Percentiles rank a stretch among this genome's conserved stretches.
Conservation (phyloP, 1,140 invertebrate genomes). For the Drosophila novamexicana region DNA sequence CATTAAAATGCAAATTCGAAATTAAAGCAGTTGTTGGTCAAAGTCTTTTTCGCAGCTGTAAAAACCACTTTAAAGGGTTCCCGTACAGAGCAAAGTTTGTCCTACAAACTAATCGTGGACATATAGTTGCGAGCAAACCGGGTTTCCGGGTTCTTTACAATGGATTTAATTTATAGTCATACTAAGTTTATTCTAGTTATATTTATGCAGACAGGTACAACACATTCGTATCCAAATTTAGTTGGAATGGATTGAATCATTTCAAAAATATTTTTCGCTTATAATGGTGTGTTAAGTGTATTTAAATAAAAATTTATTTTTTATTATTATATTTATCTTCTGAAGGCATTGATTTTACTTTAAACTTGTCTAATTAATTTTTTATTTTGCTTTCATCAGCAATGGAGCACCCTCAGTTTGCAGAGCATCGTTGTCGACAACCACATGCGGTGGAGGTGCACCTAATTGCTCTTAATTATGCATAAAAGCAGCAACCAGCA, state of each 20-base stretch:
- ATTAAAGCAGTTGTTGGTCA: slow-evolving; percentile 7
- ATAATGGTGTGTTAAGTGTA: too few species aligned
- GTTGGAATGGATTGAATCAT: background rate
- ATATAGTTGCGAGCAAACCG: background rate
- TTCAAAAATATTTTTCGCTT: too few species aligned
- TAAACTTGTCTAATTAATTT: too few species aligned
- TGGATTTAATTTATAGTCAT: too few species aligned
- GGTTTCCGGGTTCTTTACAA: too few species aligned
- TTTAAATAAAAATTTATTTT: too few species aligned
- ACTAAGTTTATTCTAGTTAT: background rate
- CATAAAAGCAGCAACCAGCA: background rate
- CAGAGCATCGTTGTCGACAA: too few species aligned
- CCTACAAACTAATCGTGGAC: slow-evolving; percentile 8
- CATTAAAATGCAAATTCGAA: slow-evolving; percentile 13
- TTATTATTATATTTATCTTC: too few species aligned
- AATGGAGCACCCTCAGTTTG: too few species aligned
- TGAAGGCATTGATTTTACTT: too few species aligned
- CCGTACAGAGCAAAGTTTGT: slow-evolving; percentile 5
- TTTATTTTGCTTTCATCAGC: too few species aligned
- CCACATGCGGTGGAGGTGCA: background rate
- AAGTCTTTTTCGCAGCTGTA: background rate
- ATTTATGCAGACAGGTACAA: background rate
- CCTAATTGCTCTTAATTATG: slow-evolving; percentile 8
- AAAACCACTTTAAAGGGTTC: slow-evolving; percentile 1
- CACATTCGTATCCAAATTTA: background rate